Evolutionary conservation across 2,797 vertebrate species (phyloP).

Genomic region (Tragelaphus eurycerus): DNA sequence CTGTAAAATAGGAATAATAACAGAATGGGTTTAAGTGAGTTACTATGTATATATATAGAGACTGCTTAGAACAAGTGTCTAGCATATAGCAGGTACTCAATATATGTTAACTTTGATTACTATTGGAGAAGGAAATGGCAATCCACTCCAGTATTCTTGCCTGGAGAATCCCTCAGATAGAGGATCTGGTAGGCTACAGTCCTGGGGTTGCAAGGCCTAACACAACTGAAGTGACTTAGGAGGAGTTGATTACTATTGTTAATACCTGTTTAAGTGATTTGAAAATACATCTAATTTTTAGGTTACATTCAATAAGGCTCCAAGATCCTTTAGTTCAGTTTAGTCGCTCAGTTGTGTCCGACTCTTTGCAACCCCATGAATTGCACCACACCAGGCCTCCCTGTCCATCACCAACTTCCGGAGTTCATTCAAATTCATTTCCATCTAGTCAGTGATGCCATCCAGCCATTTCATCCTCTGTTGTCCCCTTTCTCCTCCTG

Average conservation of each 20-base stretch:
- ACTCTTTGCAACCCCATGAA: too few relatives aligned
- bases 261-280: not conserved
- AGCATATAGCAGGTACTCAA: not conserved
- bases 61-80: not conserved
- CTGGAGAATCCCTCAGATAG: not conserved
- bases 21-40: not conserved
- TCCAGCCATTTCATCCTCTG: too few relatives aligned
- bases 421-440: too few relatives aligned
- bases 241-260: not conserved
- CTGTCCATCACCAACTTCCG: too few relatives aligned
- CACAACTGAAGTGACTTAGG: not conserved
- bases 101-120: not conserved
- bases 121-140: not conserved
- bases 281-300: not conserved
- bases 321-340: not conserved
- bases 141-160: not conserved
- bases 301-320: not conserved
- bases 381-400: too few relatives aligned
- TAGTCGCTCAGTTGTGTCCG: fast-evolving
- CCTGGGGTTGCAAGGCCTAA: not conserved
- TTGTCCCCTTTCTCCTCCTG: too few relatives aligned
- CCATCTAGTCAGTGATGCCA: too few relatives aligned
- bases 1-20: not conserved
- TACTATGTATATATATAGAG: not conserved
- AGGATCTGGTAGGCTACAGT: not conserved